Conservation (phyloP, 2,113 vertebrate species). For the Machaerirhynchus nigripectus region DNA sequence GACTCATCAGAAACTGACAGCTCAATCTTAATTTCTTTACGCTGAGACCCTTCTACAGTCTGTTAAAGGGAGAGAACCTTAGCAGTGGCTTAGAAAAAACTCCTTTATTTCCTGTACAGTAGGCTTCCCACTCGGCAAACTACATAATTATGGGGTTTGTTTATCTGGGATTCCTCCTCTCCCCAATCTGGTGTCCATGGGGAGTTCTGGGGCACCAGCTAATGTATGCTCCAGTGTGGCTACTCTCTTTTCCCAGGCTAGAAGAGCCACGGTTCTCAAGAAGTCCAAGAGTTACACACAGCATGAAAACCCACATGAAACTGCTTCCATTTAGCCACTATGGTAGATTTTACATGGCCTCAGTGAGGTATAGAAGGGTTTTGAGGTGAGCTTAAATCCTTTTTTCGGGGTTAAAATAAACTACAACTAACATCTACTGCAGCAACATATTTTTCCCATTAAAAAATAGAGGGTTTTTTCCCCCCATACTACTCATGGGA, state of each 20-base stretch:
- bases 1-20: accelerated
- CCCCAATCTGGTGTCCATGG: too few relatives aligned
- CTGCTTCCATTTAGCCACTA: background rate
- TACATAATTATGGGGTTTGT: background rate
- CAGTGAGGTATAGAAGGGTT: background rate
- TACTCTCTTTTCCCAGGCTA: background rate
- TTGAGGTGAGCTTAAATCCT: background rate
- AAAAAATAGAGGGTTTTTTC: background rate
- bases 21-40: background rate
- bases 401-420: background rate
- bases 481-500: accelerated
- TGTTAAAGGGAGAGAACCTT: background rate
- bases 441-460: background rate
- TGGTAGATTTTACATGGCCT: background rate
- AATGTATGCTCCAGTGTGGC: background rate
- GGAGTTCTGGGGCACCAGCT: background rate
- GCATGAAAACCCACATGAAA: background rate
- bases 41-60: background rate
- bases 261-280: background rate
- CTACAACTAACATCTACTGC: accelerated
- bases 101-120: background rate
- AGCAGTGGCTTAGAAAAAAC: background rate
- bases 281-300: background rate
- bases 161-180: background rate
- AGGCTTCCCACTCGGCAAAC: background rate